Conservation (phyloP, 2,797 vertebrate genomes). For the Australoheros facetus region DNA sequence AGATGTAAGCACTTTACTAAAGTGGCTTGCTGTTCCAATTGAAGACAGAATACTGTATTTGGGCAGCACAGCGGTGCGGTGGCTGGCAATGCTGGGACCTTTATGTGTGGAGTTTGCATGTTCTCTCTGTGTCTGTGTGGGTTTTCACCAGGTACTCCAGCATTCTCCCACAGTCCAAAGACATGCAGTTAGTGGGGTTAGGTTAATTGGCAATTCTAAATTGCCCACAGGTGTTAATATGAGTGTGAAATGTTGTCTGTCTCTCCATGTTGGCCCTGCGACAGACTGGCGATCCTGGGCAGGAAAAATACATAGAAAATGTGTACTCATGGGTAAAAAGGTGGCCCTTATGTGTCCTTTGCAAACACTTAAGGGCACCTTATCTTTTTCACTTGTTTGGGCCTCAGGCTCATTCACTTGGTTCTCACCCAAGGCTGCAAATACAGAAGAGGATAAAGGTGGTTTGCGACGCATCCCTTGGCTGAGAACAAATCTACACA, state of each 20-base stretch:
- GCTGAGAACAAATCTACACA: constrained; percentile 19
- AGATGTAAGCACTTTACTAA: constrained; percentile 13
- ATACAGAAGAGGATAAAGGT: neutral
- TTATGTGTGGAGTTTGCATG: no score
- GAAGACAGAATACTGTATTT: neutral
- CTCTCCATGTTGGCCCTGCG: no score
- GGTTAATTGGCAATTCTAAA: no score
- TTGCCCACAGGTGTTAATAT: no score
- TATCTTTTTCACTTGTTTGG: neutral
- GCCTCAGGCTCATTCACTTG: constrained; percentile 2
- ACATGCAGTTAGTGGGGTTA: no score
- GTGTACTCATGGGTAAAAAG: neutral
- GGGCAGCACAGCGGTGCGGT: no score
- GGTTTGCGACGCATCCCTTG: constrained; percentile 9
- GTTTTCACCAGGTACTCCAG: no score
- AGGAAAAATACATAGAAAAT: neutral
- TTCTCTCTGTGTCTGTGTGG: no score
- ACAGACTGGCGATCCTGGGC: no score
- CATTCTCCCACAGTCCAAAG: no score
- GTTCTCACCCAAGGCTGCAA: constrained; percentile 20
- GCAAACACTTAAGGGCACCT: constrained; percentile 2
- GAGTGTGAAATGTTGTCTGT: no score
- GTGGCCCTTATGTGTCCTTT: constrained; percentile 13
- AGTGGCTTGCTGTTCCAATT: constrained; percentile 13
- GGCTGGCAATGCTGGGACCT: no score